Percentiles rank a stretch among this genome's conserved stretches.
phyloP scores from a whole-genome alignment of 2,888 invertebrate species.

The Drosophila kuntzei region DNA sequence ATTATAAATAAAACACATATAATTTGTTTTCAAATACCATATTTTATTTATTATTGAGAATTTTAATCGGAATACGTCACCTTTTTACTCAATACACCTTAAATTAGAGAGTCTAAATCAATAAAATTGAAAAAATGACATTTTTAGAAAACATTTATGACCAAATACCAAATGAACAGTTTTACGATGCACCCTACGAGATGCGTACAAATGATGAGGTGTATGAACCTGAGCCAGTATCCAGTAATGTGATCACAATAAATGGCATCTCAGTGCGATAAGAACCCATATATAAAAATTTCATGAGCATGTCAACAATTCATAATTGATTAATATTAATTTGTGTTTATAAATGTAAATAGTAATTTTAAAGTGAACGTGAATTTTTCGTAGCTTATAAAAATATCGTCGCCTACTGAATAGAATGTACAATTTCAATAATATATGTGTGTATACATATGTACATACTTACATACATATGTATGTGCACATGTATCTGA shows the following conservation, averaged over 20 bases:
- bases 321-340: slow-evolving; percentile 31
- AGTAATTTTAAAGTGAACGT: slow-evolving; percentile 45
- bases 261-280: slow-evolving; percentile 95
- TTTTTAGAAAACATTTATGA: slow-evolving; percentile 87
- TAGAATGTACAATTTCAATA: neutral
- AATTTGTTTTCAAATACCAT: no score
- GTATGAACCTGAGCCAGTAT: slow-evolving; percentile 86
- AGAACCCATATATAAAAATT: slow-evolving; percentile 13
- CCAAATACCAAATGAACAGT: slow-evolving; percentile 89
- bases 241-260: slow-evolving; percentile 90
- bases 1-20: no score
- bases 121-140: neutral
- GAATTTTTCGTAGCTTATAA: slow-evolving; percentile 34
- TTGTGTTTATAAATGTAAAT: slow-evolving; percentile 58
- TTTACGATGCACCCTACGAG: slow-evolving; percentile 92
- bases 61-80: no score
- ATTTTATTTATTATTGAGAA: no score
- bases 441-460: slow-evolving; percentile 5
- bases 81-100: no score
- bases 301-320: neutral
- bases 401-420: slow-evolving; percentile 2
- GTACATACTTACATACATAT: slow-evolving; percentile 6
- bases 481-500: neutral
- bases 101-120: no score
- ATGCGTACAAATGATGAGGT: slow-evolving; percentile 87